phyloP scores from a whole-genome alignment of 2,888 invertebrate genomes.

The Epirrhoe alternata region DNA sequence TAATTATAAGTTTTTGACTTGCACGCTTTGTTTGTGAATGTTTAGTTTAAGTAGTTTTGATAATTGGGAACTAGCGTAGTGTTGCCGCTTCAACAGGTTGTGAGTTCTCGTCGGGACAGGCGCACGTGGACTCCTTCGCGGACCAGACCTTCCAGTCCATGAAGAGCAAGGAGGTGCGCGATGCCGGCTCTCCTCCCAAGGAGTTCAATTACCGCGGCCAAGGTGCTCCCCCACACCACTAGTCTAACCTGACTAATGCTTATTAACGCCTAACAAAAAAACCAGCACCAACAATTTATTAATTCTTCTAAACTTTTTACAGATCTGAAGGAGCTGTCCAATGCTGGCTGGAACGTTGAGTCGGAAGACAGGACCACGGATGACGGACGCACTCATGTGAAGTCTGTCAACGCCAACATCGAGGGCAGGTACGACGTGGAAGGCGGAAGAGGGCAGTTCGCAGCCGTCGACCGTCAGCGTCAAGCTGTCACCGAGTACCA shows the following conservation, averaged over 20 bases:
- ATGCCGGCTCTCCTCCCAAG: constrained; percentile 90
- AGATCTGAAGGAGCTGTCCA: constrained; percentile 79
- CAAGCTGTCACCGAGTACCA: constrained; percentile 79
- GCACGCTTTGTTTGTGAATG: constrained; percentile 21
- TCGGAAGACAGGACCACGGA: constrained; percentile 86
- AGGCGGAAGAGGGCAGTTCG: constrained; percentile 87
- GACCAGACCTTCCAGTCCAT: constrained; percentile 92
- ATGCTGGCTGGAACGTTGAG: constrained; percentile 88
- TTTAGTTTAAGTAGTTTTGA: constrained; percentile 19
- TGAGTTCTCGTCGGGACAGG: constrained; percentile 77
- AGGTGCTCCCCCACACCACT: constrained; percentile 71
- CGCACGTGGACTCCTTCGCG: constrained; percentile 89
- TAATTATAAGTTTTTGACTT: neutral
- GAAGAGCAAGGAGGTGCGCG: constrained; percentile 91
- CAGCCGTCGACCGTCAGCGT: constrained; percentile 86
- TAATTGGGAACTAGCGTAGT: constrained; percentile 53
- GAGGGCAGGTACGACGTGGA: constrained; percentile 87
- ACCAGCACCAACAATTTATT: neutral
- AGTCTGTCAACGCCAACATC: constrained; percentile 86
- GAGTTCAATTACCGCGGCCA: constrained; percentile 82
- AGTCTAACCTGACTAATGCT: constrained; percentile 72
- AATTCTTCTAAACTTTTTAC: constrained; percentile 46
- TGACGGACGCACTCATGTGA: constrained; percentile 87
- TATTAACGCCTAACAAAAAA: constrained; percentile 63
- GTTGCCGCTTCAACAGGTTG: constrained; percentile 72